A percentile compares a stretch with the other conserved stretches of the same genome.
phyloP scores from a whole-genome alignment of 2,888 invertebrate genomes.

The Mesodorylaimus sp. region DNA sequence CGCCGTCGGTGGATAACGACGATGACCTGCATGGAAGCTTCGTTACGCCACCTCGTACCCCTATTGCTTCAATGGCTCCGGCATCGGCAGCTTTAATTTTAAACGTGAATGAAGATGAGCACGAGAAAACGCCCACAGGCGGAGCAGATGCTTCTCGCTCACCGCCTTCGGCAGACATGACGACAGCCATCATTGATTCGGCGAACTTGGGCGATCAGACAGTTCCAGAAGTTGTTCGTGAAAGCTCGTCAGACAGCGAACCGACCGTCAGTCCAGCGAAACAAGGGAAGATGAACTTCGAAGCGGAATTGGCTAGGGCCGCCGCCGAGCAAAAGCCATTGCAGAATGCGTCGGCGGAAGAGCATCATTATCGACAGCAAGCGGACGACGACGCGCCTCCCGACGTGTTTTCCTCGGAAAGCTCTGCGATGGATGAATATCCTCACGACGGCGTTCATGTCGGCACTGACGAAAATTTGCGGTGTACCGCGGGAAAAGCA shows the following conservation, averaged over 20 bases:
- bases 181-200: not conserved
- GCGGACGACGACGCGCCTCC: too few species aligned
- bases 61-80: not conserved
- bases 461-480: too few species aligned
- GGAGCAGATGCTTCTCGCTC: not conserved
- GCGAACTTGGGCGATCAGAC: not conserved
- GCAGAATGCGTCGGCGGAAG: too few species aligned
- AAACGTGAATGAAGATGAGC: not conserved
- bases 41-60: conserved; percentile 1
- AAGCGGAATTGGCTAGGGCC: not conserved
- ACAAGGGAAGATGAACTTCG: not conserved
- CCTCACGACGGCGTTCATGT: too few species aligned
- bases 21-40: not conserved
- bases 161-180: not conserved
- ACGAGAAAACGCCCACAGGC: not conserved
- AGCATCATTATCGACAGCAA: too few species aligned
- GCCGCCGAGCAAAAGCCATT: too few species aligned
- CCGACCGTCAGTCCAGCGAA: not conserved
- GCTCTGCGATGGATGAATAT: too few species aligned
- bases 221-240: conserved; percentile 1
- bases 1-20: conserved; percentile 1
- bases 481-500: too few species aligned
- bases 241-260: not conserved
- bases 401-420: too few species aligned
- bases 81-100: not conserved